These are phyloP conservation scores for Echinometra lucunter DNA, from an alignment of 53 echinoderm and acorn worm genomes.

Conservation along the genomic window DNA sequence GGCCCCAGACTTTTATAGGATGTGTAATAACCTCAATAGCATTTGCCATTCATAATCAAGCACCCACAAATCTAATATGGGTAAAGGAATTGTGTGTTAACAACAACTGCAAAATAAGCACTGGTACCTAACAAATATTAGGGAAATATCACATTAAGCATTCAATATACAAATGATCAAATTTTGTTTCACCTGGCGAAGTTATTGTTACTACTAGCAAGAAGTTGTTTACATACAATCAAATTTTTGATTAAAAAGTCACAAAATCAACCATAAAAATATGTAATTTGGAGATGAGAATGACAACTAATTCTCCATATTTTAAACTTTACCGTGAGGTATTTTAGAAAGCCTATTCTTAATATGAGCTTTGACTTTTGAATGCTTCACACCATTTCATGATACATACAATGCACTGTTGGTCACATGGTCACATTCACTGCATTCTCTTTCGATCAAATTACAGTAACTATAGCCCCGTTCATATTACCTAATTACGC, in stretches of 20 bases:
- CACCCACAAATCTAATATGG: too few relatives aligned
- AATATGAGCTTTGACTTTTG: neutral
- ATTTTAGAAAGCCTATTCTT: neutral
- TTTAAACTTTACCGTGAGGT: neutral
- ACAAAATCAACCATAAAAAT: neutral
- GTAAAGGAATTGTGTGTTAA: neutral
- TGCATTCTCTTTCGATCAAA: neutral
- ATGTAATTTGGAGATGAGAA: neutral
- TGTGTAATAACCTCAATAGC: too few relatives aligned
- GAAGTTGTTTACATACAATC: neutral
- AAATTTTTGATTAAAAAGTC: neutral
- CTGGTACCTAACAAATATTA: neutral
- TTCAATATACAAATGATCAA: too few relatives aligned
- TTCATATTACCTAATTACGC: too few relatives aligned
- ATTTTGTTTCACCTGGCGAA: neutral
- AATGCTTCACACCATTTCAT: neutral
- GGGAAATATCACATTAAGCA: neutral
- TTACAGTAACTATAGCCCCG: too few relatives aligned
- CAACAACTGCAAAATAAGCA: neutral
- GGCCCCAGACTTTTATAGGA: too few relatives aligned
- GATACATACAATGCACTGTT: neutral
- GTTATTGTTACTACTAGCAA: neutral
- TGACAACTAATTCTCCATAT: neutral
- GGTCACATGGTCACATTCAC: constrained; percentile 9
- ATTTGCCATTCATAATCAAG: too few relatives aligned